A percentile compares a stretch with the other conserved stretches of the same genome.
Conservation (phyloP, 2,888 invertebrate species). For the Phortica magna region DNA sequence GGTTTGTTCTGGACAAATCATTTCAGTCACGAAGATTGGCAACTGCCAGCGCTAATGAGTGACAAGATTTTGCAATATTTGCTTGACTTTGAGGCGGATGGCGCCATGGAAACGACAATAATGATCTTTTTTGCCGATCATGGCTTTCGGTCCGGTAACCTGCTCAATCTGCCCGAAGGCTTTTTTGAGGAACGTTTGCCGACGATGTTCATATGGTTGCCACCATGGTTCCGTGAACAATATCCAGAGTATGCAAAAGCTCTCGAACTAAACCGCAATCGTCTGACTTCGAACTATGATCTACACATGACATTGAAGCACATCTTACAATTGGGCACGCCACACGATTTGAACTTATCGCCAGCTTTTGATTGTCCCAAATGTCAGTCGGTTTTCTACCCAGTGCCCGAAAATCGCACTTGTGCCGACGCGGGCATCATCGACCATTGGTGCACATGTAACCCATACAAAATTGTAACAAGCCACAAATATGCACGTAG, state of each 20-base stretch:
- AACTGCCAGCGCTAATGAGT: slow-evolving; percentile 83
- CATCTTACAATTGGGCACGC: slow-evolving; percentile 79
- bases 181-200: slow-evolving; percentile 88
- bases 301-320: slow-evolving; percentile 84
- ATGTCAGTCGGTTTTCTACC: slow-evolving; percentile 82
- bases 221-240: slow-evolving; percentile 80
- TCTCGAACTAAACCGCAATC: slow-evolving; percentile 81
- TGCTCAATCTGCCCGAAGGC: slow-evolving; percentile 82
- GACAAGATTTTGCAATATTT: slow-evolving; percentile 80
- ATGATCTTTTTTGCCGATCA: slow-evolving; percentile 87
- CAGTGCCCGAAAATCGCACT: slow-evolving; percentile 74
- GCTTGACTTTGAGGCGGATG: slow-evolving; percentile 79
- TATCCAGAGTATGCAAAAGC: slow-evolving; percentile 80
- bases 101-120: slow-evolving; percentile 80
- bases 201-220: slow-evolving; percentile 84
- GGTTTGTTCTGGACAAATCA: slow-evolving; percentile 88
- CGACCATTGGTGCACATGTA: slow-evolving; percentile 63
- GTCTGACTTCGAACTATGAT: slow-evolving; percentile 86
- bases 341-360: slow-evolving; percentile 51
- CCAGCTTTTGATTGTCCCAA: slow-evolving; percentile 80
- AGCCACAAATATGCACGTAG: not conserved
- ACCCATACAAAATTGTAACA: slow-evolving; percentile 77
- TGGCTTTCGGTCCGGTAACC: slow-evolving; percentile 84
- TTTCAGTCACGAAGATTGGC: slow-evolving; percentile 84
- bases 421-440: slow-evolving; percentile 55